Base-by-base conservation (phyloP, 2,797 vertebrate genomes). In the Heterohyrax brucei region DNA sequence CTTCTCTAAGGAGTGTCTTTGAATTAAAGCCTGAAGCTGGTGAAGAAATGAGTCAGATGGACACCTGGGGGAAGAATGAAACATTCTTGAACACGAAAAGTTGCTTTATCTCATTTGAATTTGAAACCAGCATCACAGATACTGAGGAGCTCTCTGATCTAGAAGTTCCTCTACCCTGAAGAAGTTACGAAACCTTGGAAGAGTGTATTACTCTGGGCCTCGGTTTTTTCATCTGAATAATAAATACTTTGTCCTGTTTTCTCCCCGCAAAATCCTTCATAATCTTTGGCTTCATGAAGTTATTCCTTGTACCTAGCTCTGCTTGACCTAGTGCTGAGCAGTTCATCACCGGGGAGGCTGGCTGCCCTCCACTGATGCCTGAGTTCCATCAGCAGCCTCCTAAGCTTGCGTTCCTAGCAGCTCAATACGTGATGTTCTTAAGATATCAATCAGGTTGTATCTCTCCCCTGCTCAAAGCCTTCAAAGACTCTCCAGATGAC, bases 221-320 rank as follows among this genome's bases (percentile, higher is more conserved):
- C 39, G n/a, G 62, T 89, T 89, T 87, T 56, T 10, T 28, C 2
- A 73, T 78, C n/a, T 61, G 8, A 61, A 93, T 90, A 90, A 62
- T 39, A 62, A 84, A 48, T 39, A 33, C 12, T 48, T 10, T 68
- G 59, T 64, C 68, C 21, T 81, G 7, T 70, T 53, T 81, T 30
- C 46, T 16, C 2, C 1, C 7, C 9, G 88, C 77, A 61, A 64
- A 64, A 64, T 5, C 4, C 7, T 53, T 62, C 79, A 87, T 39
- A 94, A 46, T 61, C 21, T 80, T 33, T 24, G 26, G 72, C 30
- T 87, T 75, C 18, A 68, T 39, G 21, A n/a, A 62, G 73, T 50
- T 72, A 7, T 30, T 30, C 18, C 13, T 9, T 9, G 26, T 46
- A 48, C 33, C 12, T n/a, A 56, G 2, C 72, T 68, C n/a, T 33